Conservation (phyloP, 2,797 vertebrate species). For the Propithecus deckenii region DNA sequence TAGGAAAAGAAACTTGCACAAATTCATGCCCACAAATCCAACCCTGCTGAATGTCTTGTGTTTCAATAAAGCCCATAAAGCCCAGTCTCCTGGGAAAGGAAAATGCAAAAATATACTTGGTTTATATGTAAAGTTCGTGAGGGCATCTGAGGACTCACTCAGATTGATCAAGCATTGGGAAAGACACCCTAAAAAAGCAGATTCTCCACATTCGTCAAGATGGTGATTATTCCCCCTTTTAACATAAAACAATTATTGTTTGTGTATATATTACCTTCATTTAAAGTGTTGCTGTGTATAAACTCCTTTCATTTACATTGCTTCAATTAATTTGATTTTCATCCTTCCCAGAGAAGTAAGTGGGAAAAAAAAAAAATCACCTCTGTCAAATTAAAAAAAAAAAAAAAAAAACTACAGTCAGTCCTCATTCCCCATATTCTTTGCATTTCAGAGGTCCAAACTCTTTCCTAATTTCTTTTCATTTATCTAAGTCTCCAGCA, state of each 20-base stretch:
- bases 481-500: too few relatives aligned
- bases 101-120: not conserved
- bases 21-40: not conserved
- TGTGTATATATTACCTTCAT: not conserved
- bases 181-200: not conserved
- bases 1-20: not conserved
- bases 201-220: not conserved
- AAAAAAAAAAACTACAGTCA: constrained; percentile 39
- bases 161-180: not conserved
- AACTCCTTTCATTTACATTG: not conserved
- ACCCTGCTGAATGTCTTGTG: not conserved
- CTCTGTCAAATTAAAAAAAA: constrained; percentile 30
- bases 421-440: not conserved
- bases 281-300: not conserved
- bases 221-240: not conserved
- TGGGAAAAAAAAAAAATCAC: constrained; percentile 21
- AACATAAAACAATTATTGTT: not conserved
- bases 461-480: not conserved
- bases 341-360: not conserved
- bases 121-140: not conserved
- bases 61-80: not conserved
- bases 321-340: constrained; percentile 36
- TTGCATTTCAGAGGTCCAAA: not conserved
- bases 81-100: not conserved
- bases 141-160: not conserved